Percentiles rank a stretch among this genome's conserved stretches.
phyloP scores from a whole-genome alignment of 2,888 invertebrate species.

The Parnassius glacialis region DNA sequence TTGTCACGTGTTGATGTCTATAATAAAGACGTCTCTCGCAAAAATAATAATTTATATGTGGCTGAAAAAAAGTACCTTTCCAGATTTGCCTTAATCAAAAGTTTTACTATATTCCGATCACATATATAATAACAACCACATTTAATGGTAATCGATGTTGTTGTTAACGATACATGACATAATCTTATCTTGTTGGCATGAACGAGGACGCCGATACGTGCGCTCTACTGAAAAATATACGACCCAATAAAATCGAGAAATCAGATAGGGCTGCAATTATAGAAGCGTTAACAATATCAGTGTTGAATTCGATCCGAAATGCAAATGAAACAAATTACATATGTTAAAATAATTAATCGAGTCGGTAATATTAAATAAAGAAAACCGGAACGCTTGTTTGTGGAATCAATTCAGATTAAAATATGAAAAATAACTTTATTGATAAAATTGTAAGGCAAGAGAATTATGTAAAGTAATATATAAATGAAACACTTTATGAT shows the following conservation, averaged over 20 bases:
- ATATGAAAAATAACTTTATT: not conserved
- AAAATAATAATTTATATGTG: no score
- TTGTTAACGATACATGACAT: slow-evolving; percentile 28
- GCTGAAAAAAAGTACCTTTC: not conserved
- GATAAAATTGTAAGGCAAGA: no score
- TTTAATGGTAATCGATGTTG: slow-evolving; percentile 26
- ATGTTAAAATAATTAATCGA: slow-evolving; percentile 21
- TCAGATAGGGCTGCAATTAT: slow-evolving; percentile 18
- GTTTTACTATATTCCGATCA: slow-evolving; percentile 4
- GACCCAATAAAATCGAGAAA: slow-evolving; percentile 24
- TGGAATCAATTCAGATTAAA: slow-evolving; percentile 21
- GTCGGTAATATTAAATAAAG: slow-evolving; percentile 14
- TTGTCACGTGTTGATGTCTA: no score
- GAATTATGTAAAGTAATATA: no score
- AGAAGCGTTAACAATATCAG: slow-evolving; percentile 19
- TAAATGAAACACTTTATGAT: no score
- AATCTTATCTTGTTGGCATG: slow-evolving; percentile 31
- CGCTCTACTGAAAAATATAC: slow-evolving; percentile 11
- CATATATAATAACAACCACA: slow-evolving; percentile 13
- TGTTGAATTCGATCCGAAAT: slow-evolving; percentile 8
- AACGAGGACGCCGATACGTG: slow-evolving; percentile 22
- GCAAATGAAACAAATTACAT: slow-evolving; percentile 22
- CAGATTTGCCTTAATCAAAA: not conserved
- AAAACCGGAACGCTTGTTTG: slow-evolving; percentile 6
- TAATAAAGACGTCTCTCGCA: no score